Conservation (phyloP, 92 coral and sea anemone genomes). For the Hydrozoanthus gracilis region DNA sequence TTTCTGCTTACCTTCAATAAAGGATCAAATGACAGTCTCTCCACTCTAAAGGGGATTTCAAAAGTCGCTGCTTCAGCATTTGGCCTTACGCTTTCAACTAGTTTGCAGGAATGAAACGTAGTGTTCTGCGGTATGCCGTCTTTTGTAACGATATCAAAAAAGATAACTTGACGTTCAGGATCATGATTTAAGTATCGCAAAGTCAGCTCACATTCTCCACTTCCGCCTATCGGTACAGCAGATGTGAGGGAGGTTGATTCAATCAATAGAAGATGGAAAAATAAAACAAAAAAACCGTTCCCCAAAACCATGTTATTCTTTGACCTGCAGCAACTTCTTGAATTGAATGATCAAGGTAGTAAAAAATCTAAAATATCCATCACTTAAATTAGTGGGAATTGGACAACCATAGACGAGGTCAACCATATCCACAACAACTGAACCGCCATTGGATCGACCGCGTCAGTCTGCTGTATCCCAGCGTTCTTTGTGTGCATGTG, state of each 20-base stretch:
- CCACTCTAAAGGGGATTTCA: not conserved
- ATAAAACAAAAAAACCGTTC: not conserved
- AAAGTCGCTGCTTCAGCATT: slow-evolving; percentile 26
- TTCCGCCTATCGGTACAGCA: slow-evolving; percentile 37
- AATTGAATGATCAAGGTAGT: not conserved
- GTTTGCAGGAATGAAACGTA: slow-evolving; percentile 4
- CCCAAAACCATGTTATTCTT: not conserved
- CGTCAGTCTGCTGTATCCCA: not conserved
- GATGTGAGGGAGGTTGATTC: not conserved
- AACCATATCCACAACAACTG: slow-evolving; percentile 15
- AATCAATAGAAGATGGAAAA: not conserved
- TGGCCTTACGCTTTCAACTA: not conserved
- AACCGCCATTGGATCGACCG: slow-evolving; percentile 11
- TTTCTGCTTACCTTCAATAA: slow-evolving; percentile 9
- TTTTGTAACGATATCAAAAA: slow-evolving; percentile 28
- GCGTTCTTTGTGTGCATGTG: slow-evolving; percentile 8
- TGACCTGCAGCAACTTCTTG: not conserved
- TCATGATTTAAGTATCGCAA: slow-evolving; percentile 23
- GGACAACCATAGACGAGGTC: not conserved
- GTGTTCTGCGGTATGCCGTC: not conserved
- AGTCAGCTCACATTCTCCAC: slow-evolving; percentile 18
- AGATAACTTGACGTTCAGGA: not conserved
- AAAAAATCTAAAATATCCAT: not conserved
- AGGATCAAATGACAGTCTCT: not conserved
- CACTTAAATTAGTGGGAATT: not conserved